Percentiles rank a stretch among this genome's conserved stretches.
Evolutionary conservation across 1,140 invertebrate species (phyloP).

Genomic region (Argopecten irradians): DNA sequence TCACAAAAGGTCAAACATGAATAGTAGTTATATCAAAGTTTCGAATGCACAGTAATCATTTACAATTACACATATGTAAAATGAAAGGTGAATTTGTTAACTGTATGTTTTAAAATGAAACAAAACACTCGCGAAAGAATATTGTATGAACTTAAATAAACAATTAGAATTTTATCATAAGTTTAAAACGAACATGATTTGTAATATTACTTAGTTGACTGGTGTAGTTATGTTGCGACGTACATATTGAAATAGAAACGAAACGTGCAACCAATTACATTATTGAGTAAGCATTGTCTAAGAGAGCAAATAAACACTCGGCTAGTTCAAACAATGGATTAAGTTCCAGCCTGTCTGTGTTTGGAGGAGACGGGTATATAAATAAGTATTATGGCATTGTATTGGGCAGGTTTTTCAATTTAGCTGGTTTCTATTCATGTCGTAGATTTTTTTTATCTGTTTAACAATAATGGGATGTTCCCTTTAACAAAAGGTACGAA

Average conservation of each 20-base stretch:
- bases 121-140: too few species aligned
- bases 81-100: not conserved
- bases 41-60: too few species aligned
- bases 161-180: too few species aligned
- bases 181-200: too few species aligned
- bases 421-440: too few species aligned
- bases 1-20: too few species aligned
- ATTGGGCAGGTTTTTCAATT: not conserved
- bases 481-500: not conserved
- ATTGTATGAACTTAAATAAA: not conserved
- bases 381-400: not conserved
- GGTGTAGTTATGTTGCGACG: not conserved
- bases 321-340: not conserved
- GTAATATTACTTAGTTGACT: too few species aligned
- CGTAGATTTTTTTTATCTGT: too few species aligned
- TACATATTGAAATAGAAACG: not conserved
- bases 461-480: too few species aligned
- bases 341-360: not conserved
- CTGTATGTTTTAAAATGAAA: too few species aligned
- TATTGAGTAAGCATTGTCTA: not conserved
- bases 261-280: not conserved
- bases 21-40: too few species aligned
- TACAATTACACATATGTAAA: too few species aligned
- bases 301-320: not conserved
- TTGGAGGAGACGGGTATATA: not conserved